phyloP scores from a whole-genome alignment of 2,888 invertebrate species.

The Lydus trimaculatus region DNA sequence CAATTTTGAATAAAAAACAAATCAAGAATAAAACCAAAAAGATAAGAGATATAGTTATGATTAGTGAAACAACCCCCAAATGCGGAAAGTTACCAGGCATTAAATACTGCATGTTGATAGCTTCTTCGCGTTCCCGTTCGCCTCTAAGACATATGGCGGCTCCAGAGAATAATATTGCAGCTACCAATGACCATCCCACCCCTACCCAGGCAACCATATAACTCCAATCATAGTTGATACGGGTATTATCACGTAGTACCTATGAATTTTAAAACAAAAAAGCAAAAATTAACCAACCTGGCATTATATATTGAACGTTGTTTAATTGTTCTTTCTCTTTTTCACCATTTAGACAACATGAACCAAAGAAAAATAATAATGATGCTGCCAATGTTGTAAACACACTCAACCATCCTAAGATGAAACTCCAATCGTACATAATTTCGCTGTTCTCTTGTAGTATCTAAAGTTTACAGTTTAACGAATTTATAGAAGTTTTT shows the following conservation, averaged over 20 bases:
- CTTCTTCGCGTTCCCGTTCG: slow-evolving; percentile 93
- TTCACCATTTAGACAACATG: slow-evolving; percentile 80
- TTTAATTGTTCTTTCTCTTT: slow-evolving; percentile 75
- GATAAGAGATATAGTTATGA: background rate
- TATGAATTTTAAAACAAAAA: slow-evolving; percentile 55
- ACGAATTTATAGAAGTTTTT: background rate
- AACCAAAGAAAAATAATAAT: slow-evolving; percentile 80
- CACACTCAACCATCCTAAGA: slow-evolving; percentile 83
- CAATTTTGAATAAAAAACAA: background rate
- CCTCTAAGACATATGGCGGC: slow-evolving; percentile 94
- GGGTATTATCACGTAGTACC: slow-evolving; percentile 86
- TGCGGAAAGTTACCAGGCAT: slow-evolving; percentile 82
- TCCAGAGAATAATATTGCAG: slow-evolving; percentile 91
- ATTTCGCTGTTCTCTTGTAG: slow-evolving; percentile 76
- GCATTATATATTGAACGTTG: slow-evolving; percentile 90
- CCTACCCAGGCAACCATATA: slow-evolving; percentile 98
- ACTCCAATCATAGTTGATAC: slow-evolving; percentile 94
- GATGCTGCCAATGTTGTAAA: slow-evolving; percentile 77
- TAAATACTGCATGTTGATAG: slow-evolving; percentile 96
- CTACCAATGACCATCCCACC: slow-evolving; percentile 88
- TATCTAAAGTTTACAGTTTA: slow-evolving; percentile 61
- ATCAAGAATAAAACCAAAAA: background rate
- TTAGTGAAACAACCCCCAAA: slow-evolving; percentile 5
- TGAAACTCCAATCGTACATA: slow-evolving; percentile 87
- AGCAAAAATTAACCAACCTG: slow-evolving; percentile 66